Evolutionary conservation across 2,888 invertebrate genomes (phyloP).

Genomic region (Gonocerus acuteangulatus): DNA sequence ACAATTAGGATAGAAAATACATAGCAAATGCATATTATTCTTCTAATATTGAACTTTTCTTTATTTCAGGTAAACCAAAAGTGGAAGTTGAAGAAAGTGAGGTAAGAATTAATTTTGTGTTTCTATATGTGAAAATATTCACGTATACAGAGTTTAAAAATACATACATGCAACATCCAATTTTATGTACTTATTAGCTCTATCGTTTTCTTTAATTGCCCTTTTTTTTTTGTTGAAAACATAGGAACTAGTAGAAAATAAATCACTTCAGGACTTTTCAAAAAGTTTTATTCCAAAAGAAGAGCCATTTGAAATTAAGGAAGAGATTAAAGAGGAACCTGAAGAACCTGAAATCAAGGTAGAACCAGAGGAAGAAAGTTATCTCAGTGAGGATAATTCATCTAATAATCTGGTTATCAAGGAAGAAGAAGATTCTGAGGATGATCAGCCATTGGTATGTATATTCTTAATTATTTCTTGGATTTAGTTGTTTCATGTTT

Average conservation of each 20-base stretch:
- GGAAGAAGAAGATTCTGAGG: constrained; percentile 56
- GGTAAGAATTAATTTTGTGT: neutral
- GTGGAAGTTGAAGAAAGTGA: constrained; percentile 1
- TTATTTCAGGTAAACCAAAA: constrained; percentile 12
- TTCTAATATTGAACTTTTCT: too few species aligned
- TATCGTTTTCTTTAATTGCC: too few species aligned
- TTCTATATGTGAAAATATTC: too few species aligned
- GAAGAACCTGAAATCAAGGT: constrained; percentile 34
- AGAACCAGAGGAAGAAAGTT: constrained; percentile 37
- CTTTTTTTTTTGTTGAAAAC: too few species aligned
- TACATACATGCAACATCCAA: too few species aligned
- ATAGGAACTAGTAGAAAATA: too few species aligned
- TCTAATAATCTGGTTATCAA: constrained; percentile 39
- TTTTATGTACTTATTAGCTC: too few species aligned
- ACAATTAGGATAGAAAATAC: too few species aligned
- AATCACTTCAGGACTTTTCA: too few species aligned
- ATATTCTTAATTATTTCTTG: neutral
- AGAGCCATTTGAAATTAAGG: constrained; percentile 39
- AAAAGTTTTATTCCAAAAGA: constrained; percentile 25
- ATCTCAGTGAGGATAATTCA: constrained; percentile 41
- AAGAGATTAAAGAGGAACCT: constrained; percentile 42
- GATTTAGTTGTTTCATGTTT: neutral
- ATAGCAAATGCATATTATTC: too few species aligned
- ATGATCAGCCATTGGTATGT: constrained; percentile 67
- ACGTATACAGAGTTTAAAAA: too few species aligned